Percentiles rank a stretch among this genome's conserved stretches.
Evolutionary conservation across 2,113 vertebrate species (phyloP).

Genomic region (Pachypanchax playfairii): DNA sequence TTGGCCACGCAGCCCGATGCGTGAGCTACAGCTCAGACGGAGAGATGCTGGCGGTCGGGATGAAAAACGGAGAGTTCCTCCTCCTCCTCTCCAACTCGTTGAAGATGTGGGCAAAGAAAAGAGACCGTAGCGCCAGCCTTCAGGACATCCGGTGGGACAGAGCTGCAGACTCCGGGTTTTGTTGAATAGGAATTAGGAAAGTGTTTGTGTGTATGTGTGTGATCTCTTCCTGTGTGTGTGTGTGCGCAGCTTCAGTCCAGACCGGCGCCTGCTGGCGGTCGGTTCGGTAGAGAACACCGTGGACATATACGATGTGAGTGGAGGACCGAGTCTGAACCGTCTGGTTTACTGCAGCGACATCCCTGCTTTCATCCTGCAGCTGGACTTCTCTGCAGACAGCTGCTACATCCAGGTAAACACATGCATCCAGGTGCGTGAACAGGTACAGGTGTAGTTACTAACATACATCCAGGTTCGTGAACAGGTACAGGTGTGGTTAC

Average conservation of each 20-base stretch:
- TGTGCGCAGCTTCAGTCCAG: constrained; percentile 87
- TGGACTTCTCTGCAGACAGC: constrained; percentile 95
- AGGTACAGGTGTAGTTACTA: neutral
- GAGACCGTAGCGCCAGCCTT: constrained; percentile 90
- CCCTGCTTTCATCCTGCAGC: constrained; percentile 91
- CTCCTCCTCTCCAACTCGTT: constrained; percentile 90
- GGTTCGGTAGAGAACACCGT: constrained; percentile 91
- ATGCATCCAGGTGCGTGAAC: constrained; percentile 31
- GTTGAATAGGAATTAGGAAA: neutral
- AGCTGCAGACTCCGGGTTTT: rapidly evolving
- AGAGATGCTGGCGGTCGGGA: constrained; percentile 93
- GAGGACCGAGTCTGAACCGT: constrained; percentile 87
- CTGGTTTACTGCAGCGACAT: constrained; percentile 95
- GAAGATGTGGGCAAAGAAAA: constrained; percentile 94
- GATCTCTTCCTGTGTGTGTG: neutral
- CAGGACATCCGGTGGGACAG: constrained; percentile 88
- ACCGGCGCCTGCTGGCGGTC: constrained; percentile 88
- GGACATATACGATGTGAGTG: constrained; percentile 88
- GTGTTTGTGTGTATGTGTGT: neutral
- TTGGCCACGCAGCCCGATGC: constrained; percentile 84
- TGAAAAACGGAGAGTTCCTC: constrained; percentile 96
- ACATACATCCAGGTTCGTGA: constrained; percentile 45
- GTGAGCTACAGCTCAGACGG: constrained; percentile 88
- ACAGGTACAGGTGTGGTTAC: neutral
- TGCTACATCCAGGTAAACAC: constrained; percentile 48